A percentile compares a stretch with the other conserved stretches of the same genome.
phyloP scores from a whole-genome alignment of 2,113 vertebrate species.

The Leucopternis melanops region DNA sequence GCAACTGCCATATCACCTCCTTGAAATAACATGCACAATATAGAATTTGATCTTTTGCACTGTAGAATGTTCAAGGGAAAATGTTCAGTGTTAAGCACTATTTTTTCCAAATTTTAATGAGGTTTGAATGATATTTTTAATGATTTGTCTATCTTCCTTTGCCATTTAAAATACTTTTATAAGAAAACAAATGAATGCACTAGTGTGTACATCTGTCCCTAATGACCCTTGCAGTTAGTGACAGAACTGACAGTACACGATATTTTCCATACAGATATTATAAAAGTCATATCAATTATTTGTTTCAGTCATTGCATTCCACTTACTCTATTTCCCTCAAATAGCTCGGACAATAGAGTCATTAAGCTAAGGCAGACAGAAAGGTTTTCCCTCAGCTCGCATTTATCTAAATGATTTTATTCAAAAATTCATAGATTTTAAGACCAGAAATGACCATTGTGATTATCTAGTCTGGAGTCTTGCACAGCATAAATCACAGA shows the following conservation, averaged over 20 bases:
- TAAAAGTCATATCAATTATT: neutral
- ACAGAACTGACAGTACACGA: neutral
- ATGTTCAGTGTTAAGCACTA: neutral
- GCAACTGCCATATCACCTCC: conserved; percentile 13
- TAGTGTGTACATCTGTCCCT: neutral
- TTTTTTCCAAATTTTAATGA: neutral
- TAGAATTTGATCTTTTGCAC: conserved; percentile 28
- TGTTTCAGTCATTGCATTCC: neutral
- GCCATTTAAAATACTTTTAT: neutral
- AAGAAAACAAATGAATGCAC: neutral
- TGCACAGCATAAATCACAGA: neutral
- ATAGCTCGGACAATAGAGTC: neutral
- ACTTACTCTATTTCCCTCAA: neutral
- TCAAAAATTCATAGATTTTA: neutral
- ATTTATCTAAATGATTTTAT: neutral
- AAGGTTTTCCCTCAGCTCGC: neutral
- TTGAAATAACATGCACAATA: conserved; percentile 1
- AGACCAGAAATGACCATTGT: neutral
- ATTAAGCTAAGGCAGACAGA: neutral
- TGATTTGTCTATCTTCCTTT: neutral
- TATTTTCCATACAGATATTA: neutral
- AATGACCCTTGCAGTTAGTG: neutral
- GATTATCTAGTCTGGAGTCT: neutral
- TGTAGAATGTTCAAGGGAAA: neutral
- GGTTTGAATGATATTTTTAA: neutral